phyloP scores from a whole-genome alignment of 2,113 vertebrate genomes.

The Odocoileus hemionus region DNA sequence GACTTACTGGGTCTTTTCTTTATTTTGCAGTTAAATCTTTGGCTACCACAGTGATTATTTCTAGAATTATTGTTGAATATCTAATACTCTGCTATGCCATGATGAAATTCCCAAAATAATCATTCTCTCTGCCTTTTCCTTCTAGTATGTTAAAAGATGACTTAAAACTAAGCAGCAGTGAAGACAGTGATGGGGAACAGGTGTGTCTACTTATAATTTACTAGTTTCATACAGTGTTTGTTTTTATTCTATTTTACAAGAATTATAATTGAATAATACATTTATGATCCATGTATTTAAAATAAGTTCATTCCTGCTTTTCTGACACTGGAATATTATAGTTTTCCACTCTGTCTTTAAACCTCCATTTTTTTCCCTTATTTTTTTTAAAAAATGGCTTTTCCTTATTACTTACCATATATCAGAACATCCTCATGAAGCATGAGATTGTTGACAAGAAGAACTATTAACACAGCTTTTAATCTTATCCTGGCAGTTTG shows the following conservation, averaged over 20 bases:
- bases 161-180: slow-evolving; percentile 97
- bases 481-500: background rate
- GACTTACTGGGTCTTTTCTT: slow-evolving; percentile 41
- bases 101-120: slow-evolving; percentile 27
- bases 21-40: slow-evolving; percentile 52
- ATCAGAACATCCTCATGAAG: background rate
- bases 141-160: slow-evolving; percentile 95
- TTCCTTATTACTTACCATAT: background rate
- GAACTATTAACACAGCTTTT: background rate
- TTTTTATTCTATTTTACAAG: slow-evolving; percentile 13
- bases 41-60: slow-evolving; percentile 17
- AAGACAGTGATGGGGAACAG: slow-evolving; percentile 98
- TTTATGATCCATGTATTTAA: background rate
- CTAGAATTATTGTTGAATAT: slow-evolving; percentile 15
- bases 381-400: background rate
- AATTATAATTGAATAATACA: background rate
- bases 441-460: background rate
- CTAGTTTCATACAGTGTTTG: background rate
- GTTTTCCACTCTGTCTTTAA: background rate
- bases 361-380: background rate
- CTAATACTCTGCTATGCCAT: slow-evolving; percentile 24
- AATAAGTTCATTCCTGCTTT: background rate
- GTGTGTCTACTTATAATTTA: slow-evolving; percentile 66
- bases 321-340: background rate
- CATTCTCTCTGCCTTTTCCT: slow-evolving; percentile 70